A percentile compares a stretch with the other conserved stretches of the same genome.
These are phyloP conservation scores for Menura novaehollandiae DNA, from an alignment of 2,113 vertebrate species.

Conservation along the genomic window DNA sequence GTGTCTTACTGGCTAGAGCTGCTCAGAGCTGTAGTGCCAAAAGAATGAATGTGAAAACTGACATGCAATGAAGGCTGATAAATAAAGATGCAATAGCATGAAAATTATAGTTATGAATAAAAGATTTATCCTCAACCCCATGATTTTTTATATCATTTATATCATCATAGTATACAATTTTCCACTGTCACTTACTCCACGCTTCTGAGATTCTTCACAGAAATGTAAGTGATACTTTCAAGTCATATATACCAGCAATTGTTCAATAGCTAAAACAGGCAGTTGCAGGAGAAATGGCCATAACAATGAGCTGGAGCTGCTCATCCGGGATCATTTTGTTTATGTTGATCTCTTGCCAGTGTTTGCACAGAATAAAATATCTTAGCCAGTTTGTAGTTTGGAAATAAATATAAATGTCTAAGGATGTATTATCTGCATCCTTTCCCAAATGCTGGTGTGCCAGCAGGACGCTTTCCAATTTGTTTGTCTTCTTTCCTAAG, in stretches of 20 bases:
- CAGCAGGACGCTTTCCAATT: constrained; percentile 55
- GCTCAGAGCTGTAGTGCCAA: not conserved
- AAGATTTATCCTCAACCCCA: constrained; percentile 20
- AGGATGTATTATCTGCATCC: constrained; percentile 12
- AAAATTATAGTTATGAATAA: constrained; percentile 59
- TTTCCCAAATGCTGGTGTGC: constrained; percentile 16
- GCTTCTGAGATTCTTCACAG: not conserved
- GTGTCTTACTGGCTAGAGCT: not conserved
- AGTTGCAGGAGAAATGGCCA: constrained; percentile 34
- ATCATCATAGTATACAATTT: not conserved
- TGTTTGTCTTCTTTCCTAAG: constrained; percentile 32
- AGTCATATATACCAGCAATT: constrained; percentile 51
- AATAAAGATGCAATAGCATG: constrained; percentile 39
- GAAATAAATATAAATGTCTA: constrained; percentile 48
- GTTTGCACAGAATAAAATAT: constrained; percentile 55
- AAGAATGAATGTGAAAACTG: constrained; percentile 37
- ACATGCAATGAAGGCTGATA: constrained; percentile 44
- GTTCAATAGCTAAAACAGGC: constrained; percentile 32
- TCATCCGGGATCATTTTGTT: constrained; percentile 32
- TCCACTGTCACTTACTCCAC: not conserved
- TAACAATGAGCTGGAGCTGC: constrained; percentile 32
- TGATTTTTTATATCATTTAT: constrained; percentile 23
- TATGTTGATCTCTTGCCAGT: constrained; percentile 19
- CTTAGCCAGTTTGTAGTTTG: constrained; percentile 28
- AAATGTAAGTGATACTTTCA: constrained; percentile 17